Conservation (phyloP, 1,140 invertebrate species). For the Apis cerana region DNA sequence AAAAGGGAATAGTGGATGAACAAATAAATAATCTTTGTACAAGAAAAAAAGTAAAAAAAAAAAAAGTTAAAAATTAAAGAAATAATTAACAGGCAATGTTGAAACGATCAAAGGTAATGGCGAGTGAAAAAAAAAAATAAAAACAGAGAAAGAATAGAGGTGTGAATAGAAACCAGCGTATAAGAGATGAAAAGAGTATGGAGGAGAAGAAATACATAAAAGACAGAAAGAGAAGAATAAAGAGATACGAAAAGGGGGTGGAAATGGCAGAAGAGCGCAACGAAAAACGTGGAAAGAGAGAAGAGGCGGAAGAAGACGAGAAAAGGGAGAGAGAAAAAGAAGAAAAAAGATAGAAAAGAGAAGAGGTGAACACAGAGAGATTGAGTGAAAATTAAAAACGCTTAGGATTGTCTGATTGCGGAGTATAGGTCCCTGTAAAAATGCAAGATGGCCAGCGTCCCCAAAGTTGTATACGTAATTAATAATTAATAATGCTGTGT, state of each 20-base stretch:
- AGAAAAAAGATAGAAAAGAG: conserved; percentile 4
- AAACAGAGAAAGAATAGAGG: not conserved
- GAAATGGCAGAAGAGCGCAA: not conserved
- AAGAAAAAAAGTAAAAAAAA: conserved; percentile 39
- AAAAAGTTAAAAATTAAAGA: conserved; percentile 47
- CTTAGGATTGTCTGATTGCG: conserved; percentile 82
- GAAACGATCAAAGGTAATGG: conserved; percentile 79
- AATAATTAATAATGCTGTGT: conserved; percentile 67
- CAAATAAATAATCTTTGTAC: conserved; percentile 43
- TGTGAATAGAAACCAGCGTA: conserved; percentile 21
- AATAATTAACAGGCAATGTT: conserved; percentile 73
- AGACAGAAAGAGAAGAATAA: conserved; percentile 9
- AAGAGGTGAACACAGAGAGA: conserved; percentile 34
- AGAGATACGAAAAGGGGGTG: not conserved
- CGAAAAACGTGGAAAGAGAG: not conserved
- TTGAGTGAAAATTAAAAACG: conserved; percentile 78
- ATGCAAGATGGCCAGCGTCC: conserved; percentile 82
- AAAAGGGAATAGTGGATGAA: conserved; percentile 32
- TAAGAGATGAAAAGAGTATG: not conserved
- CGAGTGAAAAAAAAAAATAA: conserved; percentile 68
- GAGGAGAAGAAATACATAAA: conserved; percentile 6
- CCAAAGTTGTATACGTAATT: conserved; percentile 80
- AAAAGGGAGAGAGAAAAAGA: conserved; percentile 42
- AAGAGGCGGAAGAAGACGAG: not conserved
- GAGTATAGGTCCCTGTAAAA: conserved; percentile 80